A percentile compares a stretch with the other conserved stretches of the same genome.
Conservation (phyloP, 2,113 vertebrate species). For the Turnix velox region DNA sequence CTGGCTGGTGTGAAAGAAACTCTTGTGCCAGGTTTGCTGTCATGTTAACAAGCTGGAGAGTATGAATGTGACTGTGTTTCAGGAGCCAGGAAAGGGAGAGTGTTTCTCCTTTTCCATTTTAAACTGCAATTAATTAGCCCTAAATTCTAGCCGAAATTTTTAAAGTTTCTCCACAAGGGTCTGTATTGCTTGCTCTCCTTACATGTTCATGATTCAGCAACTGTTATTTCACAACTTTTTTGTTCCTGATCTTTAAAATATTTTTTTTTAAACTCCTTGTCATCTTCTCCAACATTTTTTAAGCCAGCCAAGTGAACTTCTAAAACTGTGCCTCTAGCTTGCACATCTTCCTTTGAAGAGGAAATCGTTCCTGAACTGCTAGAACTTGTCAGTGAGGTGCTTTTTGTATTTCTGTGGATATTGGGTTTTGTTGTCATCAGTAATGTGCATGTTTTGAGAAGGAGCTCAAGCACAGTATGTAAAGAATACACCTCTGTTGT, state of each 20-base stretch:
- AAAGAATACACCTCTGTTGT: background rate
- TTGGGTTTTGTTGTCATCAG: background rate
- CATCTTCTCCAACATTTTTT: background rate
- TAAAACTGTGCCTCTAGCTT: background rate
- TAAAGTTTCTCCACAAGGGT: fast-evolving
- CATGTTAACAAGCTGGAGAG: fast-evolving
- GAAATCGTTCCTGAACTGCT: background rate
- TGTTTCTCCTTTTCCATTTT: background rate
- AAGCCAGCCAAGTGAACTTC: background rate
- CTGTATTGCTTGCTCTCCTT: background rate
- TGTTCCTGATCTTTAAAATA: background rate
- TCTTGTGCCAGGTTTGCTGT: background rate
- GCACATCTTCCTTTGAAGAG: background rate
- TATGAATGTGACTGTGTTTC: background rate
- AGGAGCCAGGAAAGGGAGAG: background rate
- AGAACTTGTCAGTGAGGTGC: background rate
- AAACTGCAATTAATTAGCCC: background rate
- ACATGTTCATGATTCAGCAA: background rate
- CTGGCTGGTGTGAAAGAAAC: background rate
- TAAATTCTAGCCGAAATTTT: background rate
- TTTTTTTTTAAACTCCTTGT: background rate
- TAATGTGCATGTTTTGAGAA: background rate
- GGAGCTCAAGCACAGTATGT: background rate
- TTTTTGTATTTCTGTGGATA: background rate
- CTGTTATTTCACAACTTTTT: background rate